Conservation (phyloP, 1,140 invertebrate genomes). For the Aphaenogaster ashmeadi region DNA sequence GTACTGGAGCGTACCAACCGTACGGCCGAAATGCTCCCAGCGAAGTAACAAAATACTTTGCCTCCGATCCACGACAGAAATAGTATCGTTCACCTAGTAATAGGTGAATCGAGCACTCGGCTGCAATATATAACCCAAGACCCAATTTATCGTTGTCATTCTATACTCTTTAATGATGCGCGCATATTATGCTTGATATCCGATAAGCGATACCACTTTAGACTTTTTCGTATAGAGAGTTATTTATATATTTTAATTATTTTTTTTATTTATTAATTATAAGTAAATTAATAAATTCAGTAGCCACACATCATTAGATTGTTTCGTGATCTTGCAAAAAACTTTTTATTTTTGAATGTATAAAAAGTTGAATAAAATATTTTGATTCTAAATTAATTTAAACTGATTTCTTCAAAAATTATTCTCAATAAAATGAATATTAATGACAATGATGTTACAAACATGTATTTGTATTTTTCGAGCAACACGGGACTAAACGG, state of each 20-base stretch:
- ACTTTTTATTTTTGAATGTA: neutral
- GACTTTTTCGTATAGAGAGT: neutral
- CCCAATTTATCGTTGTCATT: conserved; percentile 62
- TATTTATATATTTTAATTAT: neutral
- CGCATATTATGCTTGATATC: neutral
- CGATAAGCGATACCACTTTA: conserved; percentile 23
- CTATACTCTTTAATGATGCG: conserved; percentile 33
- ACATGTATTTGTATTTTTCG: conserved; percentile 80
- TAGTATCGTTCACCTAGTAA: conserved; percentile 73
- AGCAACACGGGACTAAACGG: conserved; percentile 77
- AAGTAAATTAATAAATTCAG: neutral
- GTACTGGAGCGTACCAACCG: conserved; percentile 18
- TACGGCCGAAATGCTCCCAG: conserved; percentile 35
- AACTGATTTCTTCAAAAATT: neutral
- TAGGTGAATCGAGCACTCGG: conserved; percentile 69
- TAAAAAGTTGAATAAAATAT: neutral
- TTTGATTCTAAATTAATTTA: neutral
- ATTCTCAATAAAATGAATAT: neutral
- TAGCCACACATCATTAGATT: too few relatives aligned
- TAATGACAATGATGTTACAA: conserved; percentile 53
- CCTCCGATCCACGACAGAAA: conserved; percentile 68
- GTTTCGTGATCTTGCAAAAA: neutral
- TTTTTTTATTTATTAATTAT: neutral
- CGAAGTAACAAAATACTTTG: conserved; percentile 59
- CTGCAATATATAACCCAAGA: conserved; percentile 61